Evolutionary conservation across 2,797 vertebrate genomes (phyloP).

Genomic region (Cuniculus paca): DNA sequence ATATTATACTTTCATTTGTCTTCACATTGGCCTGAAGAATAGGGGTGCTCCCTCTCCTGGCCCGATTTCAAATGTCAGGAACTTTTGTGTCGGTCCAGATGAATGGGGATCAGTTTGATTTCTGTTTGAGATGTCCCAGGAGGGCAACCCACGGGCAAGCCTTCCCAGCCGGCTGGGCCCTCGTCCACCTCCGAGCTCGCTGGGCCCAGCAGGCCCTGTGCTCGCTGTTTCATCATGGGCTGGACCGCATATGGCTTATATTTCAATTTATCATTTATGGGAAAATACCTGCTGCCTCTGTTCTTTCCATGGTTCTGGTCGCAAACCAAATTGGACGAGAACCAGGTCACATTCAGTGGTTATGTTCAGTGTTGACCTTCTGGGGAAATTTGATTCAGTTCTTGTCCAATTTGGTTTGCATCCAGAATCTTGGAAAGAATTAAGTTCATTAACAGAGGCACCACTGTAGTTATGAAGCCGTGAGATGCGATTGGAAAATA

Average conservation of each 20-base stretch:
- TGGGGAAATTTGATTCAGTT: not conserved
- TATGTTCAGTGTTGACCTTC: not conserved
- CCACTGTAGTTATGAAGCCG: not conserved
- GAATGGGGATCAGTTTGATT: not conserved
- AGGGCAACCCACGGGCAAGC: not conserved
- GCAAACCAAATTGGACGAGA: not conserved
- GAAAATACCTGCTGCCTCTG: not conserved
- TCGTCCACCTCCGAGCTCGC: not conserved
- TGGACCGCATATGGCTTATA: not conserved
- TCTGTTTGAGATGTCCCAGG: conserved; percentile 1
- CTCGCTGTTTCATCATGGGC: not conserved
- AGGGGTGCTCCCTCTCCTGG: not conserved
- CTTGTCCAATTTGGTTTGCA: not conserved
- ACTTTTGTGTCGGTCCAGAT: conserved; percentile 34
- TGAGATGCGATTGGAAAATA: not conserved
- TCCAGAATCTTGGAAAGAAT: not conserved
- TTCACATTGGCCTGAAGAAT: not conserved
- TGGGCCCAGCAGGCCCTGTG: not conserved
- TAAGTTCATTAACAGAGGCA: not conserved
- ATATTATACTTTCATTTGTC: conserved; percentile 8
- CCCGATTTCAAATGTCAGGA: conserved; percentile 45
- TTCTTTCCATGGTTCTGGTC: not conserved
- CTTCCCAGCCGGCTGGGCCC: not conserved
- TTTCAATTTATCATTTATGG: conserved; percentile 3
- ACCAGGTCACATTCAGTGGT: not conserved